These are phyloP conservation scores for Spatula clypeata DNA, from an alignment of 2,797 vertebrate genomes.

Conservation along the genomic window DNA sequence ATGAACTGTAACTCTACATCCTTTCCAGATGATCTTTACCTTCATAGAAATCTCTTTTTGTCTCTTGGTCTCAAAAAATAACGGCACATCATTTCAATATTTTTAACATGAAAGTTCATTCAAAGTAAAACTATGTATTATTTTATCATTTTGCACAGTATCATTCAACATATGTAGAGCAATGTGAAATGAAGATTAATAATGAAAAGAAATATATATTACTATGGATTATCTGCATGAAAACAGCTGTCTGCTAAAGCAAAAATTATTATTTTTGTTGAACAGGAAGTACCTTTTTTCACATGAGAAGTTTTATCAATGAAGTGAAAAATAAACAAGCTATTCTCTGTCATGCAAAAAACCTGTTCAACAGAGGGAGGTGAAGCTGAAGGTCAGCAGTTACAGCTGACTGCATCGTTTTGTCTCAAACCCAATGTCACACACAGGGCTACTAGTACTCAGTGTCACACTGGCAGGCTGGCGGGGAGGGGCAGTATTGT, in stretches of 20 bases:
- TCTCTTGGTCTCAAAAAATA: neutral
- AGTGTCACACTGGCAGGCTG: conserved; percentile 19
- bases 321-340: neutral
- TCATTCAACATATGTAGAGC: neutral
- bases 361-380: neutral
- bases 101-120: neutral
- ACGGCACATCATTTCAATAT: neutral
- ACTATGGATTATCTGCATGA: neutral
- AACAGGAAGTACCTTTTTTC: conserved; percentile 8
- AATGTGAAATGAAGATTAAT: neutral
- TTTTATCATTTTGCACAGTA: neutral
- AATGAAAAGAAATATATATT: neutral
- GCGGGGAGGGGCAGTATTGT: neutral
- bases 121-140: neutral
- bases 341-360: neutral
- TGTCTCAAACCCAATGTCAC: conserved; percentile 36
- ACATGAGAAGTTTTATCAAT: neutral
- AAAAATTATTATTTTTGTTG: neutral
- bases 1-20: neutral
- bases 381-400: conserved; percentile 11
- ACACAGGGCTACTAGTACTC: neutral
- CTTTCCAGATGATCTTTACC: neutral
- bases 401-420: conserved; percentile 30
- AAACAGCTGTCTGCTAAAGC: neutral
- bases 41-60: neutral